A percentile compares a stretch with the other conserved stretches of the same genome.
These are phyloP conservation scores for Tetramorium alpestre DNA, from an alignment of 1,140 invertebrate genomes.

Conservation along the genomic window DNA sequence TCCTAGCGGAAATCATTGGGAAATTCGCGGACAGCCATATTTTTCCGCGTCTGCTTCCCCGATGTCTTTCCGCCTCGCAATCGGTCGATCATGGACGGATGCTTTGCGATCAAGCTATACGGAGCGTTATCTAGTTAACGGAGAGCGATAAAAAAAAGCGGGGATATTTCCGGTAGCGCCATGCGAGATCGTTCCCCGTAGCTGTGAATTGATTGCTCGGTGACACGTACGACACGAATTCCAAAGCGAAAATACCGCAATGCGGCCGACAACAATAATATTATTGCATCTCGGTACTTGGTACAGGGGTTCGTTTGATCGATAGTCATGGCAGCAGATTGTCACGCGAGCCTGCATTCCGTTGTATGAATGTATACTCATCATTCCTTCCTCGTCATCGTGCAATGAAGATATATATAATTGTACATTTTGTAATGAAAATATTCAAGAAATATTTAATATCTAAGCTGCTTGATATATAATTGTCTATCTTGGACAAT, in stretches of 20 bases:
- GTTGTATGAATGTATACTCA: background rate
- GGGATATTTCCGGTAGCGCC: background rate
- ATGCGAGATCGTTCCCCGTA: background rate
- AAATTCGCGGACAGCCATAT: slow-evolving; percentile 2
- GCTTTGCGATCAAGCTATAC: background rate
- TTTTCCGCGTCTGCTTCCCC: background rate
- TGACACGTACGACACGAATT: background rate
- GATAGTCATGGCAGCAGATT: slow-evolving; percentile 17
- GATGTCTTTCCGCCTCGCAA: slow-evolving; percentile 20
- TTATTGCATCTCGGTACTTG: slow-evolving; percentile 28
- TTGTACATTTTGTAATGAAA: background rate
- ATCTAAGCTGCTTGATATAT: background rate
- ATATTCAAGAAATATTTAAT: slow-evolving; percentile 10
- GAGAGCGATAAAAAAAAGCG: slow-evolving; percentile 8
- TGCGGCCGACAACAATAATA: slow-evolving; percentile 58
- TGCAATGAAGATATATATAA: no score
- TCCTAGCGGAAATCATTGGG: slow-evolving; percentile 24
- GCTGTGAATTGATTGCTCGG: slow-evolving; percentile 12
- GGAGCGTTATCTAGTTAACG: slow-evolving; percentile 41
- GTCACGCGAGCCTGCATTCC: slow-evolving; percentile 17
- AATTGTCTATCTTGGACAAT: background rate
- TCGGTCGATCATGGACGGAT: background rate
- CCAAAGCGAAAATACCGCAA: slow-evolving; percentile 61
- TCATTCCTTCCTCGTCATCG: background rate
- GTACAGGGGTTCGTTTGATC: slow-evolving; percentile 58